A percentile compares a stretch with the other conserved stretches of the same genome.
Evolutionary conservation across 2,888 invertebrate genomes (phyloP).

Genomic region (Mellilla xanthometata): DNA sequence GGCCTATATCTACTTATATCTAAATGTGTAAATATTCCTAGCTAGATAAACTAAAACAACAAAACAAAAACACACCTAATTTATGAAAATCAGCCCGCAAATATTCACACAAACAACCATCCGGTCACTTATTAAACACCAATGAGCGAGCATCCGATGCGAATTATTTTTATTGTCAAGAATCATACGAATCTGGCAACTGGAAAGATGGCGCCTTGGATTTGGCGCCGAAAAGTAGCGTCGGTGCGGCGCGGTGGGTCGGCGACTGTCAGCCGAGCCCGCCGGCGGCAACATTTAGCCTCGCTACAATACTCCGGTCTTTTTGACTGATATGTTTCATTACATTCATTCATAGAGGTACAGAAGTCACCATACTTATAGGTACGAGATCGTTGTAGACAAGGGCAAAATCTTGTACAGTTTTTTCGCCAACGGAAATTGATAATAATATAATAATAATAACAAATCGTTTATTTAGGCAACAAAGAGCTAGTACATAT

Average conservation of each 20-base stretch:
- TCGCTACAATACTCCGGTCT: slow-evolving; percentile 35
- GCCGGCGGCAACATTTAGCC: slow-evolving; percentile 47
- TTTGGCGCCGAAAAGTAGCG: slow-evolving; percentile 66
- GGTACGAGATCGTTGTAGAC: no score
- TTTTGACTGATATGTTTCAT: slow-evolving; percentile 42
- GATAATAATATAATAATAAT: no score
- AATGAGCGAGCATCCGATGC: slow-evolving; percentile 44
- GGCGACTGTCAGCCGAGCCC: slow-evolving; percentile 26
- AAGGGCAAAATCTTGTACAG: no score
- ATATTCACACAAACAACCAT: slow-evolving; percentile 25
- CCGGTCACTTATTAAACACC: slow-evolving; percentile 39
- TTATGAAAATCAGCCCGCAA: slow-evolving; percentile 22
- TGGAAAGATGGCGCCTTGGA: slow-evolving; percentile 32
- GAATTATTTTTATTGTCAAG: slow-evolving; percentile 70
- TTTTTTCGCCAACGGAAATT: no score
- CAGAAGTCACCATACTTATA: no score
- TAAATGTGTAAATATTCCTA: no score
- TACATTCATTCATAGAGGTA: slow-evolving; percentile 13
- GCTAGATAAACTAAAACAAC: no score
- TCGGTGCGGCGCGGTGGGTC: slow-evolving; percentile 41
- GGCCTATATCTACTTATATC: no score
- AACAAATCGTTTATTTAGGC: no score
- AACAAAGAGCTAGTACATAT: no score
- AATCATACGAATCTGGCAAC: slow-evolving; percentile 62
- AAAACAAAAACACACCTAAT: slow-evolving; percentile 22